Evolutionary conservation across 2,797 vertebrate genomes (phyloP).

Genomic region (Phoebastria nigripes): DNA sequence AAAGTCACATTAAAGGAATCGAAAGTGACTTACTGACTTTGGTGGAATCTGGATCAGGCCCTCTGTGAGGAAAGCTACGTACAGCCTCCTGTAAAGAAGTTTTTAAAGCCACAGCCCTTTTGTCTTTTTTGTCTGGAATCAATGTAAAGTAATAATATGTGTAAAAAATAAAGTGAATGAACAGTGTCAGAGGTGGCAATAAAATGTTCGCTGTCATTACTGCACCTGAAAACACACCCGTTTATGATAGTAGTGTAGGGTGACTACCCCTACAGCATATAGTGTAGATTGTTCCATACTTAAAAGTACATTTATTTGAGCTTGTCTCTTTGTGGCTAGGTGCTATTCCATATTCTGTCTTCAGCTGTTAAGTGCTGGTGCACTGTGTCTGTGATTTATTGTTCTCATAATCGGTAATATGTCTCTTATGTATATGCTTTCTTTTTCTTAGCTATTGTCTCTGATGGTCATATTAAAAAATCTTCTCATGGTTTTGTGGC

Average conservation of each 20-base stretch:
- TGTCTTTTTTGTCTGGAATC: not conserved
- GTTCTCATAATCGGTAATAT: constrained; percentile 74
- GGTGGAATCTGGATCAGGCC: not conserved
- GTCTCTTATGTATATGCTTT: constrained; percentile 64
- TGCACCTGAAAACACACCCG: not conserved
- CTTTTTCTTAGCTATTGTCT: constrained; percentile 59
- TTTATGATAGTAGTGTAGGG: not conserved
- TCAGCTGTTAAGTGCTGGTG: constrained; percentile 63
- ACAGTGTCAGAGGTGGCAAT: not conserved
- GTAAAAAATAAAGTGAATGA: not conserved
- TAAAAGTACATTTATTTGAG: constrained; percentile 46
- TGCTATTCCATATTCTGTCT: constrained; percentile 45
- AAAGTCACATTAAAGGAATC: not conserved
- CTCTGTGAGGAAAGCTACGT: not conserved
- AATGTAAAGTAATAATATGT: not conserved
- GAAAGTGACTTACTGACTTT: not conserved
- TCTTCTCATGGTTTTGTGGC: constrained; percentile 58
- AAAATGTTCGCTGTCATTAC: not conserved
- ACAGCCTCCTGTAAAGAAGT: not conserved
- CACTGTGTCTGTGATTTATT: constrained; percentile 61
- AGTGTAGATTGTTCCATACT: not conserved
- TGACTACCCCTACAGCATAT: not conserved
- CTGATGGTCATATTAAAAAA: constrained; percentile 68
- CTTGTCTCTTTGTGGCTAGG: constrained; percentile 40
- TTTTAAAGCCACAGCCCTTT: not conserved